These are phyloP conservation scores for Myripristis murdjan DNA, from an alignment of 2,797 vertebrate species.

Conservation along the genomic window DNA sequence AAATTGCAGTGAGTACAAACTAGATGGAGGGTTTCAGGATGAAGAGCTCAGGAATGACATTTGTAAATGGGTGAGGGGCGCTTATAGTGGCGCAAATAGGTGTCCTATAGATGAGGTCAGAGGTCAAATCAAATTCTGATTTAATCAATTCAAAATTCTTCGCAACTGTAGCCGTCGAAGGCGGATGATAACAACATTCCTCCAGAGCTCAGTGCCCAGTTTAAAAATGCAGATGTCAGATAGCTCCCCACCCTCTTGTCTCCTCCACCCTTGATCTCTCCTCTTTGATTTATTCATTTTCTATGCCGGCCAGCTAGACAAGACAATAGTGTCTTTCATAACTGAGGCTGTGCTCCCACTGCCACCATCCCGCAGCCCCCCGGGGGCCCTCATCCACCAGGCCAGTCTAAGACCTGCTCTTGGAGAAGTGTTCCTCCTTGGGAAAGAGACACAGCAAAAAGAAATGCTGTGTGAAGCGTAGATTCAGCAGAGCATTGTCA, in stretches of 20 bases:
- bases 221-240: conserved; percentile 82
- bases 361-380: conserved; percentile 69
- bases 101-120: conserved; percentile 33
- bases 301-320: conserved; percentile 73
- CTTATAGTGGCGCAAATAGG: not conserved
- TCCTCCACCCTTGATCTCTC: conserved; percentile 76
- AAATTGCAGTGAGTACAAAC: not conserved
- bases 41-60: conserved; percentile 5
- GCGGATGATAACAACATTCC: conserved; percentile 74
- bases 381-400: conserved; percentile 63
- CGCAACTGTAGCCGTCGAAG: conserved; percentile 29
- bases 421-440: conserved; percentile 39
- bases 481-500: not conserved
- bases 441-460: conserved; percentile 33
- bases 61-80: not conserved
- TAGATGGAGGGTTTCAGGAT: not conserved
- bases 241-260: conserved; percentile 43
- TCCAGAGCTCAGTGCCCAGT: conserved; percentile 59
- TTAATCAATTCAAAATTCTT: conserved; percentile 53
- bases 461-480: not conserved
- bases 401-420: conserved; percentile 64
- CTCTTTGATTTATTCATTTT: conserved; percentile 86
- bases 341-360: conserved; percentile 70
- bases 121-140: conserved; percentile 29
- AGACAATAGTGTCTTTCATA: conserved; percentile 83